Conservation (phyloP, 92 coral and sea anemone genomes). For the Porites cylindrica region DNA sequence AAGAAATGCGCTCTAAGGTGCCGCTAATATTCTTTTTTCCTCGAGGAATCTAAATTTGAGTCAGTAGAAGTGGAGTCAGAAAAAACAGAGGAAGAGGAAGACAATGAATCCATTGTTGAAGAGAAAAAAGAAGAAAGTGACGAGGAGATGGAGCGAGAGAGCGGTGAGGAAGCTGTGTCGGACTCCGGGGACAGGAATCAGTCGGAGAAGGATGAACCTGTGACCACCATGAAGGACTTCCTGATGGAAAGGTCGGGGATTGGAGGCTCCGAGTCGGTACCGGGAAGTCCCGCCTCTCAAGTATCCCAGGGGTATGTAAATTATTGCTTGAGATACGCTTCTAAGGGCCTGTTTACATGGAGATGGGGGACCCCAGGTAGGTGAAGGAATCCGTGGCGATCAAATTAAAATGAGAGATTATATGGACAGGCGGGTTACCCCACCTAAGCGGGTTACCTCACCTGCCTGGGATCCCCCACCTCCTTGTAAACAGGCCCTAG, state of each 20-base stretch:
- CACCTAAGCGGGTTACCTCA: too few relatives aligned
- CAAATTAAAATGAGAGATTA: too few relatives aligned
- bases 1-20: too few relatives aligned
- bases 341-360: too few relatives aligned
- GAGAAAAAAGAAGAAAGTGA: constrained; percentile 88
- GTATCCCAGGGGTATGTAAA: constrained; percentile 87
- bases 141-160: constrained; percentile 83
- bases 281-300: constrained; percentile 98
- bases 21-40: background rate
- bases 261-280: constrained; percentile 96
- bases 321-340: background rate
- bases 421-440: too few relatives aligned
- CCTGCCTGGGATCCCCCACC: too few relatives aligned
- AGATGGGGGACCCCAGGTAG: too few relatives aligned
- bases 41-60: constrained; percentile 80
- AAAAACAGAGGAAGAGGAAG: constrained; percentile 89
- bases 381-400: too few relatives aligned
- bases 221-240: constrained; percentile 71
- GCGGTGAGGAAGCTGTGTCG: constrained; percentile 82
- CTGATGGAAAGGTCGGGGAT: constrained; percentile 81
- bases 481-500: too few relatives aligned
- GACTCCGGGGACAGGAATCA: constrained; percentile 87
- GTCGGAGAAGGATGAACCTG: constrained; percentile 69
- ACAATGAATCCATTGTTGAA: constrained; percentile 71
- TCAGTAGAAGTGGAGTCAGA: constrained; percentile 82